Base-by-base conservation (phyloP, 2,888 invertebrate genomes). In the Tetragonula carbonaria region DNA sequence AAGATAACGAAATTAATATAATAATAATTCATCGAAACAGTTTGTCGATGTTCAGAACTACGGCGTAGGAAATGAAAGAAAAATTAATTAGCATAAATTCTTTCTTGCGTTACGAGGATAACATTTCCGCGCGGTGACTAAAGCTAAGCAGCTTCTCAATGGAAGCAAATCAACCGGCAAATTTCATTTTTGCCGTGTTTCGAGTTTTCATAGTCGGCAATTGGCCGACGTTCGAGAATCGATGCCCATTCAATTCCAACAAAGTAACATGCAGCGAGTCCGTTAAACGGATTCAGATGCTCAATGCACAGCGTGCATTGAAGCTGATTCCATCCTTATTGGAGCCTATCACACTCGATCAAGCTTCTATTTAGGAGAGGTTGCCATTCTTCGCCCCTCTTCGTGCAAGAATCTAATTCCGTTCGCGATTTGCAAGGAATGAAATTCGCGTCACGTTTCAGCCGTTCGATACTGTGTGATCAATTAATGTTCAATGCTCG, bases 311-410 rank as follows among this genome's bases (percentile, higher is more conserved):
- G 66, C 67, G 28, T 73, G 55, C 73, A 63, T 79, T 63, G 73
- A 73, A 74, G 68, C 63, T 63, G 79, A 79, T 73, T 63, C 90
- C 90, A 63, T 74, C 68, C 57, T 70, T 79, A 78, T 81, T 74
- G 73, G 45, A 50, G 23, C 50, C 63, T 88, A 86, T 84, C 91
- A 78, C 87, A 82, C 89, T 92, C 91, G 78, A 80, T 90, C 90
- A 91, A 90, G 91, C 91, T 92, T 92, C 92, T 89, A 86, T 76
- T 80, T 80, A 72, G 77, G 66, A 67, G 63, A 74, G 63, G 55
- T 63, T 55, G 57, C 55, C 72, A 63, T 81, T 75, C 67, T 45
- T 73, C 86, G 75, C 23, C 53, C 51, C 21, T 33, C 33, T 8
- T 45, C 45, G 21, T 67, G 50, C 73, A 50, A 80, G 80, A 80